Base-by-base conservation (phyloP, 2,113 vertebrate genomes). In the Lasiurus cinereus region DNA sequence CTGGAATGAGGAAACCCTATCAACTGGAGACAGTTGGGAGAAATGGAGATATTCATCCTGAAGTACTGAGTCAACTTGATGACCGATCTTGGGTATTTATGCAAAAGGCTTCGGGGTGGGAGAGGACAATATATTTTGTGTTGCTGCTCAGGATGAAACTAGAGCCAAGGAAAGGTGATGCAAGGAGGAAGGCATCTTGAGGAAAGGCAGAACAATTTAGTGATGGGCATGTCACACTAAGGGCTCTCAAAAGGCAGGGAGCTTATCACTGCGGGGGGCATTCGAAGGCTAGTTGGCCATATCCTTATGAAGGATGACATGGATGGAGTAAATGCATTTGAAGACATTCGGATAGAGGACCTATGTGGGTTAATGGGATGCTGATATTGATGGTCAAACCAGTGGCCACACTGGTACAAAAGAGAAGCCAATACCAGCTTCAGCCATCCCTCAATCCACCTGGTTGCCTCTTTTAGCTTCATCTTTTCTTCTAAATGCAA, bases 361-460 rank as follows among this genome's bases (percentile, higher is more conserved):
- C 21, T 14, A 4, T 12, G 7, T 52, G 14, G 21, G 6, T 24
- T 62, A 18, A n/a, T 33, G 13, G 24, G 15, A 72, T 52, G 3
- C 6, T 15, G 22, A 46, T 24, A 16, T 19, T 36, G 19, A 67
- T 18, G 2, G 24, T 48, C 19, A 36, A 73, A 31, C 43, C 14
- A 33, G 0, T 69, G 8, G 8, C 27, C 33, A 69, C 33, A 15
- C 4, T 22, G 14, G 33, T 33, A 33, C 8, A 4, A 79, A 83
- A 27, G 19, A 48, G 39, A 80, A 95, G 27, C 14, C 52, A 70
- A 0, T 21, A 50, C 1, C 11, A 36, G 3, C 9, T 12, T 54
- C 36, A 15, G 0, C 27, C 4, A 36, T 7, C 5, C n/a, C 62
- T 62, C n/a, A 16, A 0, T 11, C 8, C 1, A 21, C 19, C 31